These are phyloP conservation scores for Acrocephalus arundinaceus DNA, from an alignment of 2,113 vertebrate genomes.

Conservation along the genomic window DNA sequence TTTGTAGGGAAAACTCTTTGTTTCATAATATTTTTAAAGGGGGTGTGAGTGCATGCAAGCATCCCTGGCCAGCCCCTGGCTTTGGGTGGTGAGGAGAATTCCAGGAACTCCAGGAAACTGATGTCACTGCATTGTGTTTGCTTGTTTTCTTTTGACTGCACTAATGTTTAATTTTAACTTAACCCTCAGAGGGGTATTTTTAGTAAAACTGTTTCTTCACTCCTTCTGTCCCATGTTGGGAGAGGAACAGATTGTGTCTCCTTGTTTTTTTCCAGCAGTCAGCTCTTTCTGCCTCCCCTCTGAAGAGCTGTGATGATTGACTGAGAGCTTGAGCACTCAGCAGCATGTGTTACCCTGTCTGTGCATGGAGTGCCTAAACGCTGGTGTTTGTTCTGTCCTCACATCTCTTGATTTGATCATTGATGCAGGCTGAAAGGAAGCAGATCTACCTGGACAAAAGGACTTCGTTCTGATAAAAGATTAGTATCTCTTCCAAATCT, in stretches of 20 bases:
- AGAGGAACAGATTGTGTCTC: not conserved
- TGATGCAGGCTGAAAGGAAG: not conserved
- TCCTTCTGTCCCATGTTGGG: not conserved
- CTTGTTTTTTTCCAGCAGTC: slow-evolving; percentile 15
- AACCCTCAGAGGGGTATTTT: slow-evolving; percentile 54
- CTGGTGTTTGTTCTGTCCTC: not conserved
- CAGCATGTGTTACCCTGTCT: not conserved
- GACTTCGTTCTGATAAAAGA: not conserved
- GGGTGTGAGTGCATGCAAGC: not conserved
- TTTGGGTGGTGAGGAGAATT: slow-evolving; percentile 30
- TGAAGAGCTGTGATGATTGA: not conserved
- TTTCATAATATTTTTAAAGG: not conserved
- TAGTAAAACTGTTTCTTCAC: slow-evolving; percentile 43
- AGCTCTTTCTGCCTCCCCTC: not conserved
- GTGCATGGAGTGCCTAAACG: not conserved
- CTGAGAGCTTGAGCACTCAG: not conserved
- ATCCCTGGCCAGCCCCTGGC: not conserved
- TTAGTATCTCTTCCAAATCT: not conserved
- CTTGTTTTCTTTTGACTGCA: slow-evolving; percentile 19
- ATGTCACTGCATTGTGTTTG: slow-evolving; percentile 36
- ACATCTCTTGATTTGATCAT: not conserved
- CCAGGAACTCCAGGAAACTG: slow-evolving; percentile 20
- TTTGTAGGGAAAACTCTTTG: not conserved
- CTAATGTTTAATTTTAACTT: slow-evolving; percentile 63
- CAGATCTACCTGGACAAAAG: not conserved